Base-by-base conservation (phyloP, 1,140 invertebrate species). In the Cataglyphis hispanica region DNA sequence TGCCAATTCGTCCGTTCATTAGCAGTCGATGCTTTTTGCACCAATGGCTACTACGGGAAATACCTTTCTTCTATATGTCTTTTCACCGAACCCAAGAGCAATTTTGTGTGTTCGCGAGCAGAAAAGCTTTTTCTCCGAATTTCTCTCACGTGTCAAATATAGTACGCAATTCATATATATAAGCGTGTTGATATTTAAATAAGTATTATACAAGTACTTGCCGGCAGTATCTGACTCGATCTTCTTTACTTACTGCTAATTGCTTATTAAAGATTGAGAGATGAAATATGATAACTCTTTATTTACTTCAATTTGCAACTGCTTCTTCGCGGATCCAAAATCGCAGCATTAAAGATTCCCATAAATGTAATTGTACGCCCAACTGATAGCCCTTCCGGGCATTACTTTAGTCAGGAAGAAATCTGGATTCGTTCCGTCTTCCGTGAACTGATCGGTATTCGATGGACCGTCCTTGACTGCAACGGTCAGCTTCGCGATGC, bases 401-500 rank as follows among this genome's bases (percentile, higher is more conserved):
- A 34, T 40, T 43, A 11, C 76, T 22, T 40, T n/a, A 31, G 66
- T 72, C 78, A 43, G 66, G 27, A 53, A 31, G 27, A 22, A 58
- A 16, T n/a, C 16, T 2, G 64, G 66, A 70, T 31, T 70, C 66
- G 50, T 58, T 53, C 22, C 43, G 40, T 56, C 37, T 31, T 31
- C 53, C 56, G 34, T 50, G 66, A 34, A 19, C n/a, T 50, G 58
- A 81, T 83, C 78, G 78, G 61, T 83, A 66, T 70, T 58, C 77
- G 50, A 16, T 66, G 66, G 10, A 58, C 31, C 50, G 64, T 69
- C 5, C 27, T 40, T 34, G 34, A 50, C 46, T 37, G 50, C 40
- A 34, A 70, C 77, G 67, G 78, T 83, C 78, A 83, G 78, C 78
- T 83, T 83, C 34, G 78, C 25, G 34, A 34, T 13, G 53, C 78